Conservation (phyloP, 2,888 invertebrate genomes). For the Pandemis corylana region DNA sequence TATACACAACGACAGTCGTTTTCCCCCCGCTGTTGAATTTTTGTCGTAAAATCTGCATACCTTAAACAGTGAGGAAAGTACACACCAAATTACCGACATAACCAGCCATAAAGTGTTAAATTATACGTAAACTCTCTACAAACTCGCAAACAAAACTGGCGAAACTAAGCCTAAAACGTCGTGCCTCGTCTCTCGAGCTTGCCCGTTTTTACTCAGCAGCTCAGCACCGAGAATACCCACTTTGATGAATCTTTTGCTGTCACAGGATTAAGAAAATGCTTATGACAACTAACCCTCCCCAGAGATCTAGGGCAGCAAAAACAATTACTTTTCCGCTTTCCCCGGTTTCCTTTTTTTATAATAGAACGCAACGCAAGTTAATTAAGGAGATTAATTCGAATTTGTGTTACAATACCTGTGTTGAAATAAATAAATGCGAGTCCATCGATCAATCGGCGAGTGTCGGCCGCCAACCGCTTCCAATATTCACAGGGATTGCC, state of each 20-base stretch:
- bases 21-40: conserved; percentile 49
- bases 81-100: conserved; percentile 32
- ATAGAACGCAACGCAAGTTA: neutral
- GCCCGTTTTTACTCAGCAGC: conserved; percentile 1
- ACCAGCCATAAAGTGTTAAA: conserved; percentile 21
- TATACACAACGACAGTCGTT: conserved; percentile 44
- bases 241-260: conserved; percentile 25
- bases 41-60: conserved; percentile 49
- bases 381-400: conserved; percentile 19
- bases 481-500: conserved; percentile 50
- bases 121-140: conserved; percentile 18
- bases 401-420: conserved; percentile 39
- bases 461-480: conserved; percentile 45
- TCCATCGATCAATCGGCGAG: conserved; percentile 49
- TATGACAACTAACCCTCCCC: conserved; percentile 17
- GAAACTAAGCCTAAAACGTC: conserved; percentile 11
- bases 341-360: neutral
- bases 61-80: conserved; percentile 21
- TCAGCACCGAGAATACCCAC: conserved; percentile 9
- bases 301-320: neutral
- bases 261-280: conserved; percentile 26
- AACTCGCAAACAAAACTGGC: conserved; percentile 8
- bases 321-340: neutral
- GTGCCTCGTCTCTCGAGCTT: conserved; percentile 1
- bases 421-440: conserved; percentile 43